Base-by-base conservation (phyloP, 1,140 invertebrate genomes). In the Asbolus verrucosus region DNA sequence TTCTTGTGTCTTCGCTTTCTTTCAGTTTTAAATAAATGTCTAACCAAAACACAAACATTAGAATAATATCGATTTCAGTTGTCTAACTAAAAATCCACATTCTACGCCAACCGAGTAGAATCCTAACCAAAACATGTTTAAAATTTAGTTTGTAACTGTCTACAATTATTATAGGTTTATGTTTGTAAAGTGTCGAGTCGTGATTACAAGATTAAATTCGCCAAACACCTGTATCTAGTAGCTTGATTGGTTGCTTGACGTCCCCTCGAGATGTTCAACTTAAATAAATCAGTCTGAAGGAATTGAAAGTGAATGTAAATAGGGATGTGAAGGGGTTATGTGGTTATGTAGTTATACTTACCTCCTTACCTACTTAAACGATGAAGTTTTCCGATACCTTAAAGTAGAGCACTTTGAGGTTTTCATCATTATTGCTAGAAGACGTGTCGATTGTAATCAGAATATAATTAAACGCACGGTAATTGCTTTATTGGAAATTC, bases 131-230 rank as follows among this genome's bases (percentile, higher is more conserved):
- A n/a, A n/a, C n/a, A n/a, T n/a, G n/a, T n/a, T n/a, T n/a, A n/a
- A n/a, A n/a, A n/a, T n/a, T n/a, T n/a, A n/a, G n/a, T n/a, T n/a
- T n/a, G n/a, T n/a, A n/a, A n/a, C n/a, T 24, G 9, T 19, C 16
- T 50, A 6, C 24, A 50, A 50, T 50, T 50, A 50, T 50, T 27
- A 0, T 11, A 6, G 43, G 43, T 50, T 27, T 50, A 50, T 50
- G 43, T 43, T 43, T 27, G 43, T 14, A 27, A 50, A 50, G 43
- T 50, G 46, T 54, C 21, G 46, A 27, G 46, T 27, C 46, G 46
- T 27, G 46, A 54, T 54, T 54, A 54, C 2, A 8, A n/a, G 46
- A 54, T 54, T 54, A 54, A 54, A 54, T 54, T 54, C 46, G n/a
- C 21, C 46, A n/a, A 46, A 54, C 46, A 54, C 46, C 46, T 54